Base-by-base conservation (phyloP, 2,113 vertebrate species). In the Todiramphus chloris region DNA sequence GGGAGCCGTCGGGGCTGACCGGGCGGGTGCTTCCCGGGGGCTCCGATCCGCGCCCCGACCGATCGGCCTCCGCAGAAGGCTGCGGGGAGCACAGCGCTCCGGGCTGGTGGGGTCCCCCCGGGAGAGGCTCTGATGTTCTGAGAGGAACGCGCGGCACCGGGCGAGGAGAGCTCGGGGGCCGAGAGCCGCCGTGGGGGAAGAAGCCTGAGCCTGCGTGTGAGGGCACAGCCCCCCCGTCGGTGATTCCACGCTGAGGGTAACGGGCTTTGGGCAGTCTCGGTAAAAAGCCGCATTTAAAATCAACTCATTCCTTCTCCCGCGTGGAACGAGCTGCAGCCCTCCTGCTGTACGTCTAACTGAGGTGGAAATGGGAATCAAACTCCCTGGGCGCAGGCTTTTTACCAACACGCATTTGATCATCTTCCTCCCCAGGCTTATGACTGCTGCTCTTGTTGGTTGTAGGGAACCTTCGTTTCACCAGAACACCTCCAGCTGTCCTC, bases 121-220 rank as follows among this genome's bases (percentile, higher is more conserved):
- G 4, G 44, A 15, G 37, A 3, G 11, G 53, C 28, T 10, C 2
- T 0, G 11, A 4, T 1, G 33, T 3, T 7, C 2, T 0, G 46
- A 33, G 69, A 28, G 62, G 48, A 48, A 33, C 16, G 5, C 10
- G 48, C 1, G 13, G 4, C 2, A 1, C 1, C 1, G 35, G 27
- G 76, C 77, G 8, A 9, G 11, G 31, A 13, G 77, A 24, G 48
- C 16, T 1, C 1, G 8, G 35, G 35, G 30, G 10, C 16, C 4
- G 1, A 15, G n/a, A 1, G 50, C 44, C 35, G 37, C 50, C 14
- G 4, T 2, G 58, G 0, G 28, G 75, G 13, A 18, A 30, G 43
- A 6, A 16, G 41, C 55, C 83, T 4, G 39, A 18, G 13, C 27
- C 31, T 3, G 31, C 18, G 3, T 27, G 25, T 13, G 17, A 4